Percentiles rank a stretch among this genome's conserved stretches.
Evolutionary conservation across 2,113 vertebrate species (phyloP).

Genomic region (Xenus cinereus): DNA sequence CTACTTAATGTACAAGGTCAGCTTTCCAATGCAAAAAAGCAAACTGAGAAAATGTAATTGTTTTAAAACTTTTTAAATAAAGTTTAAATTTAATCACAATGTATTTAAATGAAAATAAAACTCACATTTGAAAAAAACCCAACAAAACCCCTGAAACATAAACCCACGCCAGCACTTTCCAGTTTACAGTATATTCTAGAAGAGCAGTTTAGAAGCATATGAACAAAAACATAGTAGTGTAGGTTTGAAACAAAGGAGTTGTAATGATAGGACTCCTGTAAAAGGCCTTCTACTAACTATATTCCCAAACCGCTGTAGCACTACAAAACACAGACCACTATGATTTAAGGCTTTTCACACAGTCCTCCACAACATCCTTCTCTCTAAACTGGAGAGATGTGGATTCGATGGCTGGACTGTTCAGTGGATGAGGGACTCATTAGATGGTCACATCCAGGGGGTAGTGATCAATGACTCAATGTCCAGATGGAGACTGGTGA

Average conservation of each 20-base stretch:
- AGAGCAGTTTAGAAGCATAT: background rate
- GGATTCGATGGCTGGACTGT: background rate
- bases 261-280: background rate
- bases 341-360: background rate
- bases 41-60: background rate
- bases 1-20: background rate
- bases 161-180: background rate
- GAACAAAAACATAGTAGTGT: background rate
- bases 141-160: fast-evolving
- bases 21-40: slow-evolving; percentile 21
- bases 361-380: background rate
- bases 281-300: background rate
- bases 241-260: slow-evolving; percentile 27
- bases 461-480: background rate
- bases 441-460: background rate
- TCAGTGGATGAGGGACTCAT: background rate
- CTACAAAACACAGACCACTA: background rate
- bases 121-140: background rate
- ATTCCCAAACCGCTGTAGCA: background rate
- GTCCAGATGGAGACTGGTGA: background rate
- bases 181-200: background rate
- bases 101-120: background rate
- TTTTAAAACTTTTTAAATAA: background rate
- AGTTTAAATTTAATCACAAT: background rate
- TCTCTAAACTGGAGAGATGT: background rate